Percentiles rank a stretch among this genome's conserved stretches.
Conservation (phyloP, 2,113 vertebrate genomes). For the Actenoides hombroni region DNA sequence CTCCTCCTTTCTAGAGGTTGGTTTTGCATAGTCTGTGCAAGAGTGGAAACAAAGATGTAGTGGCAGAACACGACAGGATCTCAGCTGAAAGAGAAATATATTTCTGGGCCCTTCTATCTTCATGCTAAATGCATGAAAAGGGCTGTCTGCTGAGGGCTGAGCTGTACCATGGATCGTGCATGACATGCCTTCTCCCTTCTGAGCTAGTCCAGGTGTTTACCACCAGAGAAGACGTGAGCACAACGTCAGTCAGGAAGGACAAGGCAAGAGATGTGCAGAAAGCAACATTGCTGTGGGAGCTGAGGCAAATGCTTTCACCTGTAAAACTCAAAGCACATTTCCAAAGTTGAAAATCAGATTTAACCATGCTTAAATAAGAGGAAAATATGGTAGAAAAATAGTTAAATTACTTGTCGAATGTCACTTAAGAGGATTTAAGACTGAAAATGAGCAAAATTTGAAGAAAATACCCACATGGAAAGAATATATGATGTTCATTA, state of each 20-base stretch:
- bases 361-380: not conserved
- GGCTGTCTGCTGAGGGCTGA: not conserved
- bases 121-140: not conserved
- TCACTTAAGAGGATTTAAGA: not conserved
- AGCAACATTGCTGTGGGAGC: not conserved
- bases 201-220: not conserved
- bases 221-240: not conserved
- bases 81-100: not conserved
- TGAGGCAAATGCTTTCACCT: not conserved
- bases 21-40: not conserved
- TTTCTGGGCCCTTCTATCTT: not conserved
- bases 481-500: not conserved
- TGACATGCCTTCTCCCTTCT: not conserved
- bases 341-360: not conserved
- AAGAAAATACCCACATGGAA: not conserved
- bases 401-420: not conserved
- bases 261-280: not conserved
- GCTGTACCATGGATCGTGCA: not conserved
- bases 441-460: not conserved
- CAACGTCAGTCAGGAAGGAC: not conserved
- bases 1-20: not conserved
- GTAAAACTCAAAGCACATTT: not conserved
- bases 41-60: not conserved
- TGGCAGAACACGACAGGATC: not conserved
- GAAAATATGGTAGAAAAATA: not conserved